phyloP scores from a whole-genome alignment of 2,888 invertebrate genomes.

The Noctua pronuba region DNA sequence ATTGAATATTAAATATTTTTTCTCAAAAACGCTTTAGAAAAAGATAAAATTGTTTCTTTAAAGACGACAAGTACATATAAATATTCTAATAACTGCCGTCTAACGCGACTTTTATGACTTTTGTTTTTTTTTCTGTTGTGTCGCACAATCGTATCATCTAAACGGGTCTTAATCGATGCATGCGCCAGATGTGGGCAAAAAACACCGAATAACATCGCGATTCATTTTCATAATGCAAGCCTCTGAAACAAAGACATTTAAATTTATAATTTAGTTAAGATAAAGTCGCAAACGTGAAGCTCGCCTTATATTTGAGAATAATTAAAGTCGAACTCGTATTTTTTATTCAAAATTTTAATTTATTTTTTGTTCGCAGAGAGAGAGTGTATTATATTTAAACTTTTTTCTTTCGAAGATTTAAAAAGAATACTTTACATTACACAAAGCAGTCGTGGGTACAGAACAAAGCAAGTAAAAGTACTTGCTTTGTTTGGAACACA shows the following conservation, averaged over 20 bases:
- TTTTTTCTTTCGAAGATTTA: background rate
- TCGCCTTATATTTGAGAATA: slow-evolving; percentile 64
- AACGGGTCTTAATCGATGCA: slow-evolving; percentile 68
- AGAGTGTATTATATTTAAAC: slow-evolving; percentile 16
- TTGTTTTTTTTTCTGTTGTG: no score
- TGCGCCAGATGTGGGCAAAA: slow-evolving; percentile 68
- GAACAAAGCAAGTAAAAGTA: background rate
- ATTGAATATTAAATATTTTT: no score
- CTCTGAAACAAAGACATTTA: slow-evolving; percentile 76
- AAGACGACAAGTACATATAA: background rate
- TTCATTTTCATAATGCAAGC: slow-evolving; percentile 73
- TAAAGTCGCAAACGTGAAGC: slow-evolving; percentile 63
- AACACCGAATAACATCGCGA: slow-evolving; percentile 69
- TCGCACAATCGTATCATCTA: slow-evolving; percentile 37
- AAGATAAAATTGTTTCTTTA: background rate
- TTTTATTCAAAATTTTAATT: slow-evolving; percentile 41
- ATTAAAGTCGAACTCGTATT: slow-evolving; percentile 52
- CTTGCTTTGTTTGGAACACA: background rate
- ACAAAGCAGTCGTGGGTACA: background rate
- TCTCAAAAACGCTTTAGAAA: no score
- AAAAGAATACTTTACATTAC: background rate
- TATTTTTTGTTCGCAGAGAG: slow-evolving; percentile 13
- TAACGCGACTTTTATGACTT: background rate
- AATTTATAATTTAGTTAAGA: slow-evolving; percentile 76
- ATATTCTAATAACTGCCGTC: background rate